Base-by-base conservation (phyloP, 2,797 vertebrate genomes). In the Etheostoma perlongum region DNA sequence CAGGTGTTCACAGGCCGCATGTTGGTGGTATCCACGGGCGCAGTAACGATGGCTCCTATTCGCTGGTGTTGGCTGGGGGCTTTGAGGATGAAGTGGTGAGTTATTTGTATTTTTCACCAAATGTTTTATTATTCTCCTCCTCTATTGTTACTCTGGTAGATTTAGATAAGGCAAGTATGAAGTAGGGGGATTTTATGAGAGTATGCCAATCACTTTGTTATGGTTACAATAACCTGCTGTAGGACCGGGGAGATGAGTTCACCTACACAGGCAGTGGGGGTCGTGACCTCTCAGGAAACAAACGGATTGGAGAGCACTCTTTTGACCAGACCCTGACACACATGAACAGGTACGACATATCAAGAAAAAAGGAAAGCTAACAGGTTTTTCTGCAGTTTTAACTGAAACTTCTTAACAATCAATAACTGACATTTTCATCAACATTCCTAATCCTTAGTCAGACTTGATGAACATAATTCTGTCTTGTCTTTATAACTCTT, bases 51-150 rank as follows among this genome's bases (percentile, higher is more conserved):
- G 98, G 98, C 42, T 96, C 98, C 72, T 99, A 99, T 74, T 99
- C 98, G 5, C 96, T 99, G 82, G 98, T 99, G 63, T 86, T 99
- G 82, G 98, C 98, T 27, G 98, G 98, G 49, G 98, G 98, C 91
- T 99, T 99, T 91, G 97, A 98, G 82, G 98, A 99, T 83, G 98
- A 99, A 98, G 98, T 99, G 95, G 98, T 99, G 95, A 86, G 97
- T 89, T 74, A n/a, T 78, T 67, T 58, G 5, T 65, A 1, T 25
- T 21, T 55, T 60, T 30, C 30, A 64, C 11, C 4, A 55, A 25
- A 15, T 67, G 8, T 51, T 30, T n/a, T 10, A 16, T 4, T 5
- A 15, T 25, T 51, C 3, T 40, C 10, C 36, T 40, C 12, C 36
- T 40, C 10, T 40, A 40, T 52, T n/a, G 11, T 58, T 44, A 27